Percentiles rank a stretch among this genome's conserved stretches.
These are phyloP conservation scores for Apomyelois bistriatella DNA, from an alignment of 2,888 invertebrate genomes.

Conservation along the genomic window DNA sequence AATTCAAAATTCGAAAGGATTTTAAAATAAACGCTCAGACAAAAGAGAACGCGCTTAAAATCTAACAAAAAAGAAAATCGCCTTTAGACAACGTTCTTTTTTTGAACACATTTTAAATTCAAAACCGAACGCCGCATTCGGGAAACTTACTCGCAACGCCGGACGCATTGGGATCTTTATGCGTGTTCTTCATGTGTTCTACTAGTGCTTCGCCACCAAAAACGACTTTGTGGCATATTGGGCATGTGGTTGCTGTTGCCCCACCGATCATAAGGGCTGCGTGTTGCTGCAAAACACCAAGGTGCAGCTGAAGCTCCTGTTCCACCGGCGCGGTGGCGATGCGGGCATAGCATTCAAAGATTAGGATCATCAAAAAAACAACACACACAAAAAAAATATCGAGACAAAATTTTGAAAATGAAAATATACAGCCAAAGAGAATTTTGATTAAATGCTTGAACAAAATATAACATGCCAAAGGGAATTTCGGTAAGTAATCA, in stretches of 20 bases:
- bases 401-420: constrained; percentile 51
- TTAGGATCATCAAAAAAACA: constrained; percentile 59
- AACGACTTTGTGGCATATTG: constrained; percentile 96
- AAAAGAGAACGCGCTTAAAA: constrained; percentile 29
- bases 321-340: constrained; percentile 63
- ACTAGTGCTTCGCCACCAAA: constrained; percentile 95
- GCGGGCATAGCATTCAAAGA: constrained; percentile 73
- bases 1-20: background rate
- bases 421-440: constrained; percentile 39
- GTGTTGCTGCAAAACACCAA: constrained; percentile 97
- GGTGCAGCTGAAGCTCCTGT: constrained; percentile 94
- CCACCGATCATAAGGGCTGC: constrained; percentile 94
- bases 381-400: constrained; percentile 39
- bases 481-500: constrained; percentile 30
- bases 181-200: constrained; percentile 97
- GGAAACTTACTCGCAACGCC: constrained; percentile 92
- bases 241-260: constrained; percentile 94
- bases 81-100: constrained; percentile 37
- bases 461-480: constrained; percentile 32
- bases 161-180: constrained; percentile 94
- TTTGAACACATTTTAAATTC: constrained; percentile 12
- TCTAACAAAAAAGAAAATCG: constrained; percentile 31
- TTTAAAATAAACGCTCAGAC: constrained; percentile 20
- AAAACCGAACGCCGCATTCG: constrained; percentile 36
- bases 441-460: constrained; percentile 41